These are phyloP conservation scores for Lepisosteus osseus DNA, from an alignment of 2,113 vertebrate species.

Conservation along the genomic window DNA sequence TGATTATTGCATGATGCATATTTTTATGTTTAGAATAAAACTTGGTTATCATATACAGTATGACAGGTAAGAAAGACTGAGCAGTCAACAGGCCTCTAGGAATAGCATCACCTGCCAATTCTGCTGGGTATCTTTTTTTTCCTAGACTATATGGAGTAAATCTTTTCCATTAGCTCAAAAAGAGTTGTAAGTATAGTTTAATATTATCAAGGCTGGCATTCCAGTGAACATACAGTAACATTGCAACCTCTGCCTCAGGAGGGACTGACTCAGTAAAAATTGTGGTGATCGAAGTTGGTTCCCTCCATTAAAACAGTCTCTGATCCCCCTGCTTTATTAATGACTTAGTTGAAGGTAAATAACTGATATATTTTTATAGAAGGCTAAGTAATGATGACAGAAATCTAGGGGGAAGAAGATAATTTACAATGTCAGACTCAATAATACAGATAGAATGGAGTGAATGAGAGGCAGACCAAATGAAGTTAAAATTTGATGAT, in stretches of 20 bases:
- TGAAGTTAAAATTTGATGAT: conserved; percentile 14
- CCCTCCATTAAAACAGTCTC: not conserved
- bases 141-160: no score
- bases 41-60: no score
- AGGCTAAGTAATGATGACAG: conserved; percentile 19
- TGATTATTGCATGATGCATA: no score
- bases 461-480: conserved; percentile 38
- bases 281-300: conserved; percentile 7
- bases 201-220: not conserved
- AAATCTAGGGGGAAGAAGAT: conserved; percentile 26
- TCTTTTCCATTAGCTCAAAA: no score
- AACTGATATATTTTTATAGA: conserved; percentile 11
- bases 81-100: no score
- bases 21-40: no score
- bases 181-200: no score
- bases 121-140: no score
- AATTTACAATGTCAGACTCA: conserved; percentile 31
- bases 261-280: not conserved
- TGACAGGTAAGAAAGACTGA: no score
- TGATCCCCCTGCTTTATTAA: not conserved
- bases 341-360: not conserved
- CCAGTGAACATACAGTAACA: not conserved
- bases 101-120: no score
- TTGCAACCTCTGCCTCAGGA: not conserved
- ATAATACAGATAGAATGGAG: conserved; percentile 40